A percentile compares a stretch with the other conserved stretches of the same genome.
Conservation (phyloP, 2,888 invertebrate species). For the Drosophila borborema region DNA sequence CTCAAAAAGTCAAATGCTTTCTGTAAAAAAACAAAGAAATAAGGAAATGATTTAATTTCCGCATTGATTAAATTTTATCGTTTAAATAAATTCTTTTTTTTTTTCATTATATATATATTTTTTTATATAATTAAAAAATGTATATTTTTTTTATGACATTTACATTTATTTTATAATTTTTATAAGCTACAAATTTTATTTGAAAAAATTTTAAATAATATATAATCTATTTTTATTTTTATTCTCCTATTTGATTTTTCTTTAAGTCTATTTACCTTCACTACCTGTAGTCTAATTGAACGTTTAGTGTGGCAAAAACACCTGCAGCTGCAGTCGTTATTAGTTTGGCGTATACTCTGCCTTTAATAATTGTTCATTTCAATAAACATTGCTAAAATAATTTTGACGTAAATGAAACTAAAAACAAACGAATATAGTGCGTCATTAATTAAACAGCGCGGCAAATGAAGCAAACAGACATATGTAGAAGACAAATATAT, state of each 20-base stretch:
- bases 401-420: conserved; percentile 58
- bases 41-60: background rate
- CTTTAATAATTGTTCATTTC: conserved; percentile 5
- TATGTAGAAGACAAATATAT: conserved; percentile 4
- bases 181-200: background rate
- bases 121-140: no score
- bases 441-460: conserved; percentile 68
- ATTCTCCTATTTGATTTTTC: background rate
- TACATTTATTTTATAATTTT: no score
- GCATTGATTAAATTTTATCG: background rate
- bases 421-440: conserved; percentile 58
- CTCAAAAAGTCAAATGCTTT: no score
- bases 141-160: no score
- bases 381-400: conserved; percentile 19
- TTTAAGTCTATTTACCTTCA: background rate
- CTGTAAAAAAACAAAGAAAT: no score
- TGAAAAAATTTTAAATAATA: background rate
- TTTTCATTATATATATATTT: no score
- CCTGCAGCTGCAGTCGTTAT: conserved; percentile 7
- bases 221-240: background rate
- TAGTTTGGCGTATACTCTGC: conserved; percentile 5
- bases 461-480: conserved; percentile 43
- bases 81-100: background rate
- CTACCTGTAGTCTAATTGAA: background rate
- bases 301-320: conserved; percentile 20